Conservation (phyloP, 2,113 vertebrate genomes). For the Pituophis catenifer region DNA sequence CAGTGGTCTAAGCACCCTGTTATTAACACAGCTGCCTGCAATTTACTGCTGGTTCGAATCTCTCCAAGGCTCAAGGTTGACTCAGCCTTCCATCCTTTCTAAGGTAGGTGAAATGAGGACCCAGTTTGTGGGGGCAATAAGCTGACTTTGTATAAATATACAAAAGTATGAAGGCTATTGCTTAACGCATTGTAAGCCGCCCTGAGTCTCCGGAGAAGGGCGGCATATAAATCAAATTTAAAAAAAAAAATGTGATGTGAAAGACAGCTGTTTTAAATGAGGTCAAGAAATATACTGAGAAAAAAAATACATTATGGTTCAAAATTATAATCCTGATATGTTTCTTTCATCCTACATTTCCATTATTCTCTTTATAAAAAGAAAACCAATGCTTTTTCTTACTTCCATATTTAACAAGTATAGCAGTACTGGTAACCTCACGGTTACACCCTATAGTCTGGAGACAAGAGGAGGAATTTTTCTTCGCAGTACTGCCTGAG, state of each 20-base stretch:
- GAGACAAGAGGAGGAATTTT: background rate
- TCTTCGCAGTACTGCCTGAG: background rate
- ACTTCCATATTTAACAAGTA: background rate
- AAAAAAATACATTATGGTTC: conserved; percentile 11
- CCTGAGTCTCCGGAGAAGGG: too few species aligned
- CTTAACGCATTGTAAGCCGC: too few species aligned
- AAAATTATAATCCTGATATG: background rate
- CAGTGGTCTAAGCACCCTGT: too few species aligned
- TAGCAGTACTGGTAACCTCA: background rate
- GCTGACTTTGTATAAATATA: too few species aligned
- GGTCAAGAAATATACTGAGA: background rate
- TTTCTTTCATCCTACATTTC: background rate
- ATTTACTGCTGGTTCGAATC: too few species aligned
- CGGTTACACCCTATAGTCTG: background rate
- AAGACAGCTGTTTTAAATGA: background rate
- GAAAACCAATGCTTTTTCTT: background rate
- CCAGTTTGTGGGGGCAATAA: too few species aligned
- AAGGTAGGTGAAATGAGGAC: too few species aligned
- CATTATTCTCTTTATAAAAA: background rate
- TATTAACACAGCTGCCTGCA: too few species aligned
- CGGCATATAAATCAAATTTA: too few species aligned
- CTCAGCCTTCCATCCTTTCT: too few species aligned
- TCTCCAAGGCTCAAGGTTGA: too few species aligned
- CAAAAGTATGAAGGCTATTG: too few species aligned
- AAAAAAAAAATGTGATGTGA: background rate